Evolutionary conservation across 2,888 invertebrate species (phyloP), one percentile per base, ranked within the genome.

Genomic region (Hirtodrosophila trivittata): DNA sequence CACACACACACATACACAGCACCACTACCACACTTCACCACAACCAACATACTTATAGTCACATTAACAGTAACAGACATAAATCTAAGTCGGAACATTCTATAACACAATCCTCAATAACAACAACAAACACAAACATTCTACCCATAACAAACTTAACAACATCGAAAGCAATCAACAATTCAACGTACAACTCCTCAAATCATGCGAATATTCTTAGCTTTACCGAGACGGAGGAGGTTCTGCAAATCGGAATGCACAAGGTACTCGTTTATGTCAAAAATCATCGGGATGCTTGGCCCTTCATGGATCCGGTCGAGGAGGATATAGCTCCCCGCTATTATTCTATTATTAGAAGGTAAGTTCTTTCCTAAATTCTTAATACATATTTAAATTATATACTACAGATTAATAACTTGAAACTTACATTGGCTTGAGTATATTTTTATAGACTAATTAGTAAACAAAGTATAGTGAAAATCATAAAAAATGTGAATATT

Each of bases 221-320:
- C 89, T 95, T 95, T 90, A 93, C 94, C 81, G 95, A 95, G 91
- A 94, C 94, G 39, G 95, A 96, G 75, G 97, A 97, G 88, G 96
- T 97, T 85, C 92, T 96, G 56, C 94, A 95, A 89, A 96, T 96
- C 52, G 97, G 97, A 45, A 96, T 97, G 96, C 96, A 97, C 90
- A 97, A 97, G 92, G 96, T 98, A 57, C 92, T 98, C 56, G 96
- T 97, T 89, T 94, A 95, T 85, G 93, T 98, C 32, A 96, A 95
- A 86, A 94, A 95, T 81, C 97, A 97, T 89, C 94, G 95, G 56
- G 97, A 98, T 89, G 97, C 97, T 0, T 98, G 97, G 97, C 97
- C 97, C 0, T 98, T 98, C 91, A 93, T 96, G 89, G 97, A 97
- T 88, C 96, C 97, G 0, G 97, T 98, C 0, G 96, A 97, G 84